These are phyloP conservation scores for Acanthornis magna DNA, from an alignment of 2,797 vertebrate genomes.

Conservation along the genomic window DNA sequence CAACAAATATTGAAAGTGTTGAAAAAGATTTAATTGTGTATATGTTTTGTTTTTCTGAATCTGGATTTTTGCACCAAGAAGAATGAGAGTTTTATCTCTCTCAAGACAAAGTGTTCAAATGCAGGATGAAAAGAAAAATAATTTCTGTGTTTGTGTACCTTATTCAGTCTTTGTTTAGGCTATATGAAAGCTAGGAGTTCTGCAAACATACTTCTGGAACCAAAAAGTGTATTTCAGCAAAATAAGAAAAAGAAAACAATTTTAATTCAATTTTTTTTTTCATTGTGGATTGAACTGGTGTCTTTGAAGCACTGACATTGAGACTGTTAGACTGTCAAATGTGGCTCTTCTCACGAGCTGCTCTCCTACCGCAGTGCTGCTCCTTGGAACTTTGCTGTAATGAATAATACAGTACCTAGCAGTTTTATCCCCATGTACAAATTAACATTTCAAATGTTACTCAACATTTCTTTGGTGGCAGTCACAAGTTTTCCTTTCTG, in stretches of 20 bases:
- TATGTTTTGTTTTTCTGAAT: background rate
- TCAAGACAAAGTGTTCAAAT: background rate
- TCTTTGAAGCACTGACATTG: background rate
- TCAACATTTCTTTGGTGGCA: background rate
- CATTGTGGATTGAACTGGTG: background rate
- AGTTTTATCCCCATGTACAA: background rate
- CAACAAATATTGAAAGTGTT: background rate
- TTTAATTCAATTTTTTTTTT: background rate
- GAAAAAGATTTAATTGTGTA: background rate
- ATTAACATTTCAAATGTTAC: background rate
- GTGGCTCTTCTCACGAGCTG: background rate
- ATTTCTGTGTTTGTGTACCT: background rate
- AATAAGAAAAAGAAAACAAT: background rate
- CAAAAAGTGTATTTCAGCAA: background rate
- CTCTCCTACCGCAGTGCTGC: background rate
- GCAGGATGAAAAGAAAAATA: background rate
- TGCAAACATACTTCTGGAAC: background rate
- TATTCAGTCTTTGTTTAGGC: background rate
- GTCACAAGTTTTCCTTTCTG: background rate
- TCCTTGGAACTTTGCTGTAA: background rate
- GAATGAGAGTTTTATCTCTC: background rate
- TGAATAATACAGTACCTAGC: fast-evolving
- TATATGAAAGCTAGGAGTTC: background rate
- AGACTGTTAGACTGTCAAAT: fast-evolving
- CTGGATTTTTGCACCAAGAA: background rate